Evolutionary conservation across 1,140 invertebrate species (phyloP).

Genomic region (Pinna nobilis): DNA sequence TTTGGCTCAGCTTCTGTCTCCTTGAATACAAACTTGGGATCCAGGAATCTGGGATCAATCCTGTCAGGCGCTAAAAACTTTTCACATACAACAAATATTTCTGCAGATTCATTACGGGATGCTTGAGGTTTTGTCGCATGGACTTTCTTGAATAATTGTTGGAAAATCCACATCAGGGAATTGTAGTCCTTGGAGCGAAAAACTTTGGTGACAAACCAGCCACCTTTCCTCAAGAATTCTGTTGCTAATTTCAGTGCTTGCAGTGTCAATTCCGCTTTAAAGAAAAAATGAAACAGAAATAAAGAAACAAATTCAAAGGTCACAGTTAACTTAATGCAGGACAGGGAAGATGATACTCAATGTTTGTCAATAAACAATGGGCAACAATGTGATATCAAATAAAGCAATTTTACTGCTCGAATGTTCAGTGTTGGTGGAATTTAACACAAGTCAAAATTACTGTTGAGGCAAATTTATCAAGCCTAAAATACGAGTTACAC

Average conservation of each 20-base stretch:
- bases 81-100: conserved; percentile 99
- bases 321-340: not conserved
- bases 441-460: too few relatives aligned
- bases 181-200: conserved; percentile 99
- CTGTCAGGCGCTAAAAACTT: conserved; percentile 94
- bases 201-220: conserved; percentile 99
- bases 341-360: not conserved
- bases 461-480: too few relatives aligned
- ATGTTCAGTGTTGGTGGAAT: too few relatives aligned
- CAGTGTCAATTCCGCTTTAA: conserved; percentile 86
- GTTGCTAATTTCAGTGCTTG: conserved; percentile 95
- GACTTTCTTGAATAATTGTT: conserved; percentile 91
- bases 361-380: not conserved
- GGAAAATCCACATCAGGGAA: conserved; percentile 94
- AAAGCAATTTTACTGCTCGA: too few relatives aligned
- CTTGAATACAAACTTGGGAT: conserved; percentile 96
- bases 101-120: conserved; percentile 98
- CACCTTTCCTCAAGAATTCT: conserved; percentile 92
- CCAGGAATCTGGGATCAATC: conserved; percentile 95
- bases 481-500: too few relatives aligned
- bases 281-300: conserved; percentile 24
- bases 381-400: not conserved
- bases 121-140: conserved; percentile 99
- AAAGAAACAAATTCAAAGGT: not conserved
- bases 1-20: conserved; percentile 87